phyloP scores from a whole-genome alignment of 1,140 invertebrate species.

The Babylonia areolata region DNA sequence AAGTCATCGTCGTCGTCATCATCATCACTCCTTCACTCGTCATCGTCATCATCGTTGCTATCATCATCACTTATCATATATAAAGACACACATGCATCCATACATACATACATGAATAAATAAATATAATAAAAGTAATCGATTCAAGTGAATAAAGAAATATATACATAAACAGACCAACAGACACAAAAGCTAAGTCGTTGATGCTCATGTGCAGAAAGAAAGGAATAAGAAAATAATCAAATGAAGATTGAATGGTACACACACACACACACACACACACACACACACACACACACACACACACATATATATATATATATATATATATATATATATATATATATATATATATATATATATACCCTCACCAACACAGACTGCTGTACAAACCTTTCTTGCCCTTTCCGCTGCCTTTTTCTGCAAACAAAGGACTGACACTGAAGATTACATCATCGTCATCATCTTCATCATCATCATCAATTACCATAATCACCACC shows the following conservation, averaged over 20 bases:
- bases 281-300: slow-evolving; percentile 16
- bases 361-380: not conserved
- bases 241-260: not conserved
- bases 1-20: too few species aligned
- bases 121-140: too few species aligned
- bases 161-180: not conserved
- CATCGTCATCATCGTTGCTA: too few species aligned
- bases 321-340: not conserved
- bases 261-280: slow-evolving; percentile 17
- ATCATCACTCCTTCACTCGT: too few species aligned
- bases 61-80: too few species aligned
- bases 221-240: not conserved
- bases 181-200: not conserved
- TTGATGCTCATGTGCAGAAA: not conserved
- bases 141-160: not conserved
- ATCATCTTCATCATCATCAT: too few species aligned
- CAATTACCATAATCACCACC: not conserved
- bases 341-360: not conserved
- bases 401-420: too few species aligned
- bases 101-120: too few species aligned
- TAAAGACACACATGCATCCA: too few species aligned
- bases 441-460: too few species aligned
- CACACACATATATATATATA: not conserved
- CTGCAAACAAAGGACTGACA: too few species aligned
- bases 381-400: not conserved